A percentile compares a stretch with the other conserved stretches of the same genome.
Conservation (phyloP, 2,113 vertebrate species). For the Piprites chloris region DNA sequence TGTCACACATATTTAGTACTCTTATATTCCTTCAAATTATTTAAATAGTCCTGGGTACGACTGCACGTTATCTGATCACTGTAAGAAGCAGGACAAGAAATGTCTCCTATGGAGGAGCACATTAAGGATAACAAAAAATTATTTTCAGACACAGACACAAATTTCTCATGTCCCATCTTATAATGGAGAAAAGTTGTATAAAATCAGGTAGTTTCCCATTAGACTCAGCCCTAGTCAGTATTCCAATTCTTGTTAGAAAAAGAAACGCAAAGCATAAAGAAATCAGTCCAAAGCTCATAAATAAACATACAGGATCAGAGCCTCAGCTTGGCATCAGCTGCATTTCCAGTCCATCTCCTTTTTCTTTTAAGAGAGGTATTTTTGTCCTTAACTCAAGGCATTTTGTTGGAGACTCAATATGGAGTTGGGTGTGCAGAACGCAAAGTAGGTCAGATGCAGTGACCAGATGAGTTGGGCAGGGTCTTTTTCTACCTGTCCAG, state of each 20-base stretch:
- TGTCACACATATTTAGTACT: rapidly evolving
- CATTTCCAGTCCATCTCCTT: background rate
- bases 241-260: background rate
- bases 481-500: background rate
- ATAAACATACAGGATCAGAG: background rate
- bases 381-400: background rate
- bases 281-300: background rate
- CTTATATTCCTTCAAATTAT: background rate
- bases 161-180: background rate
- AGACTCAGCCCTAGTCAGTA: background rate
- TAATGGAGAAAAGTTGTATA: background rate
- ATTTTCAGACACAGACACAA: background rate
- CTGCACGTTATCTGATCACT: background rate
- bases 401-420: background rate
- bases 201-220: background rate
- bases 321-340: background rate
- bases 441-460: background rate
- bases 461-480: background rate
- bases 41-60: background rate
- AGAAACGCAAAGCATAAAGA: background rate
- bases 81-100: background rate
- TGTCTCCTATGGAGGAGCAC: background rate
- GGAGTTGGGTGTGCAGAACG: background rate
- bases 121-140: background rate
- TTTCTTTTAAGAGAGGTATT: background rate